Evolutionary conservation across 2,797 vertebrate genomes (phyloP), one percentile per base, ranked within the genome.

Genomic region (Heliangelus exortis): DNA sequence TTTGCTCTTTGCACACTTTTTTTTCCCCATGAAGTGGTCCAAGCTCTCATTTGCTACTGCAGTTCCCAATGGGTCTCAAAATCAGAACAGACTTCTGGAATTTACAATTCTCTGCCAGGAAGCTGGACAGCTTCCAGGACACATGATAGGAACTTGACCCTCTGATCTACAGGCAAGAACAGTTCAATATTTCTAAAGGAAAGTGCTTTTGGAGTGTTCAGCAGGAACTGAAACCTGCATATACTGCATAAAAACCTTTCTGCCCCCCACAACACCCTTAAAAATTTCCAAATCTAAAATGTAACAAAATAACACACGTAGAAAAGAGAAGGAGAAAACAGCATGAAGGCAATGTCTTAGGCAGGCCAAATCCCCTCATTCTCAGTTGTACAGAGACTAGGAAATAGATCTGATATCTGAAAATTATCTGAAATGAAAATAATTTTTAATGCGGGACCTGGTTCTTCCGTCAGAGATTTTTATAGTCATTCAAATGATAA

Each of bases 71-170:
- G 23, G 29, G 45, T 68, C 80, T 91, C 74, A 90, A 68, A 88
- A 91, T 61, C 14, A 51, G 77, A 84, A 86, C 33, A 94, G 59
- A 76, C 28, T 74, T 90, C 73, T 76, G 62, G 77, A 90, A 88
- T 86, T 88, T 82, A 62, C 34, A 69, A 84, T 68, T 66, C 48
- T 62, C 65, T 89, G 50, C 50, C 53, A 10, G 28, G 87, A 87
- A 89, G 78, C 59, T 94, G 94, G 66, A 73, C 31, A 66, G 51
- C 15, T 81, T 90, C 92, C 93, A 96, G 89, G 62, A 84, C 58
- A 59, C 55, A 79, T 81, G 73, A 82, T 53, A 75, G 4, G 62
- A 86, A 86, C 6, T 4, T 48, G 73, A 90, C 79, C 73, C 79
- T 89, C 69, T 76, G 82, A 66, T 79, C 76, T 88, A 66, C 43